Evolutionary conservation across 2,113 vertebrate genomes (phyloP), one percentile per base, ranked within the genome.

Genomic region (Ondatra zibethicus): DNA sequence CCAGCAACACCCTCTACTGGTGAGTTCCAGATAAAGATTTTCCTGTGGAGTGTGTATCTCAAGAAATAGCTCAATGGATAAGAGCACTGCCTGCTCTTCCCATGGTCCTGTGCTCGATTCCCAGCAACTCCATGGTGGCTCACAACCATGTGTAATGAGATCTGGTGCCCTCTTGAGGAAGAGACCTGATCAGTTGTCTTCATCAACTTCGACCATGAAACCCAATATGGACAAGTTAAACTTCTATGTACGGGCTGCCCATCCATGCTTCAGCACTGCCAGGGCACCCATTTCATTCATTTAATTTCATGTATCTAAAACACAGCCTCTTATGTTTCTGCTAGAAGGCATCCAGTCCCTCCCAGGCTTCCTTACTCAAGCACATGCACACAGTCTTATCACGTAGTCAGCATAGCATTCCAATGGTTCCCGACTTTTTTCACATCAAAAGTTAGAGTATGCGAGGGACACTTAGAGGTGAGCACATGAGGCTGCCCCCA

Each of bases 1-100:
- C 58, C 90, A 77, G 96, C 98, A 96, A 98, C 98, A 94, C 98
- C 98, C 96, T 98, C 98, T 92, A 72, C 95, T 98, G 98, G 98
- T 99, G 97, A 98, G 96, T 97, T 45, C 8, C 19, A 88, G 70
- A 66, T 29, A 36, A 5, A 19, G 33, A 6, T 63, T 96, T 82
- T 89, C 61, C 61, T 76, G 7, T 23, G 52, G 55, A 63, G 66
- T 47, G 55, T 58, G 58, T 58, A 58, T 58, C 58, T 21, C 58
- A 58, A 58, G 58, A 7, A 58, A 58, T 21, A 19, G 19, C 58
- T 58, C 58, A 21, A 19, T 0, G 58, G 19, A 7, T 58, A 21
- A 58, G 58, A 58, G 19, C 5, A 7, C 58, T 58, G 58, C 19
- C 58, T 19, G 1, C 1, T 21, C 58, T 58, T 21, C 58, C 58